phyloP scores from a whole-genome alignment of 1,140 invertebrate species.

The Drosophila obscura region DNA sequence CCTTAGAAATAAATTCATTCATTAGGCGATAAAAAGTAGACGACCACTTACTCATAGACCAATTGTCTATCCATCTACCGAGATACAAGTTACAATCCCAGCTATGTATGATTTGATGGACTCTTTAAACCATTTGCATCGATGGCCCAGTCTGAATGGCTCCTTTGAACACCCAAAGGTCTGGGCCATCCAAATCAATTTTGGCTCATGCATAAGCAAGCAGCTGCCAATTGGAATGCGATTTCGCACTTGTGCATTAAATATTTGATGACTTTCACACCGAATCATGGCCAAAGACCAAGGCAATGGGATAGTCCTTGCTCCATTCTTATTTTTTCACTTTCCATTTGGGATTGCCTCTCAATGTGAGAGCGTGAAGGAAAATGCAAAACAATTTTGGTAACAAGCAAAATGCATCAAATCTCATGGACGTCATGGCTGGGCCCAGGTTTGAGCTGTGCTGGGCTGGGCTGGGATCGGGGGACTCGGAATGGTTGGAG shows the following conservation, averaged over 20 bases:
- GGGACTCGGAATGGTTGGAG: slow-evolving; percentile 39
- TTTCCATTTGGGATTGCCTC: slow-evolving; percentile 25
- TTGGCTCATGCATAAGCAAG: slow-evolving; percentile 34
- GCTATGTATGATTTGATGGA: too few species aligned
- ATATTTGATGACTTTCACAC: slow-evolving; percentile 62
- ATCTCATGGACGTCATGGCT: slow-evolving; percentile 45
- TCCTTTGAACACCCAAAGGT: too few species aligned
- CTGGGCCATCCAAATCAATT: slow-evolving; percentile 41
- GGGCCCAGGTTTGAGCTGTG: neutral
- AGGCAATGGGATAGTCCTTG: slow-evolving; percentile 5
- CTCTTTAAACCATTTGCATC: too few species aligned
- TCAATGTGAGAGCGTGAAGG: slow-evolving; percentile 19
- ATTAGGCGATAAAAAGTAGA: neutral
- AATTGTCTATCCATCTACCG: neutral
- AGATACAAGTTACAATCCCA: neutral
- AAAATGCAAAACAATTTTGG: slow-evolving; percentile 75
- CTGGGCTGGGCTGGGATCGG: slow-evolving; percentile 3
- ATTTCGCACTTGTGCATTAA: slow-evolving; percentile 49
- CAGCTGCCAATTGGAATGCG: slow-evolving; percentile 22
- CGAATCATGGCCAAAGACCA: slow-evolving; percentile 13
- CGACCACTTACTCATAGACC: too few species aligned
- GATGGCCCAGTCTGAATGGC: too few species aligned
- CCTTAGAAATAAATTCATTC: slow-evolving; percentile 37
- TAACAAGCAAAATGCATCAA: slow-evolving; percentile 78
- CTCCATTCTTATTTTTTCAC: slow-evolving; percentile 10